These are phyloP conservation scores for Scaptomyza graminum DNA, from an alignment of 1,140 invertebrate genomes.

Conservation along the genomic window DNA sequence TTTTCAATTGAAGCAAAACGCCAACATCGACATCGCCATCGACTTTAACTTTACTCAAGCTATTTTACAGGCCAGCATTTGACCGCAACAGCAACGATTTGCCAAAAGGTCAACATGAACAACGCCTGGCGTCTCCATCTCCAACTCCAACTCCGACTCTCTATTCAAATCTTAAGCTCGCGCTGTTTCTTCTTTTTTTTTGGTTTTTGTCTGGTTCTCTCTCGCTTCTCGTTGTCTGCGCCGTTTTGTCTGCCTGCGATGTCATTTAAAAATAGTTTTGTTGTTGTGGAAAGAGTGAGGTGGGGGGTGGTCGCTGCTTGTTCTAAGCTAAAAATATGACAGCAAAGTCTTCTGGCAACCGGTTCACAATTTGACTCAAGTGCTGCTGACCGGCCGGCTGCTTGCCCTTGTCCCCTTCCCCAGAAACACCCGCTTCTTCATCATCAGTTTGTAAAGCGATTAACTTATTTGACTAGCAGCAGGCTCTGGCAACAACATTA, in stretches of 20 bases:
- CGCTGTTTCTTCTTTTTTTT: neutral
- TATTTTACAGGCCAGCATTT: slow-evolving; percentile 43
- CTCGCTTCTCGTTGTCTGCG: slow-evolving; percentile 37
- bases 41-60: neutral
- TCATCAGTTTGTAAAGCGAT: slow-evolving; percentile 56
- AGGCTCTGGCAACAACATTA: slow-evolving; percentile 17
- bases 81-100: slow-evolving; percentile 54
- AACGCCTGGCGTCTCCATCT: slow-evolving; percentile 9
- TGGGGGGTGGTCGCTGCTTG: neutral
- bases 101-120: slow-evolving; percentile 25
- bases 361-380: slow-evolving; percentile 42
- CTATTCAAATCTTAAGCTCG: neutral
- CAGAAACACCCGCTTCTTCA: too few species aligned
- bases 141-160: neutral
- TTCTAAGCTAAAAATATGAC: slow-evolving; percentile 70
- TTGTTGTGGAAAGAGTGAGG: neutral
- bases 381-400: slow-evolving; percentile 27
- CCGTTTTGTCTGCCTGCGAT: slow-evolving; percentile 68
- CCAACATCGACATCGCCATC: slow-evolving; percentile 1
- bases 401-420: neutral
- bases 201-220: slow-evolving; percentile 1
- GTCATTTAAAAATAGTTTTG: slow-evolving; percentile 79
- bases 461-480: slow-evolving; percentile 69
- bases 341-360: slow-evolving; percentile 35
- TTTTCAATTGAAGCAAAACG: slow-evolving; percentile 58